These are phyloP conservation scores for Atethmia centrago DNA, from an alignment of 2,888 invertebrate genomes.

Conservation along the genomic window DNA sequence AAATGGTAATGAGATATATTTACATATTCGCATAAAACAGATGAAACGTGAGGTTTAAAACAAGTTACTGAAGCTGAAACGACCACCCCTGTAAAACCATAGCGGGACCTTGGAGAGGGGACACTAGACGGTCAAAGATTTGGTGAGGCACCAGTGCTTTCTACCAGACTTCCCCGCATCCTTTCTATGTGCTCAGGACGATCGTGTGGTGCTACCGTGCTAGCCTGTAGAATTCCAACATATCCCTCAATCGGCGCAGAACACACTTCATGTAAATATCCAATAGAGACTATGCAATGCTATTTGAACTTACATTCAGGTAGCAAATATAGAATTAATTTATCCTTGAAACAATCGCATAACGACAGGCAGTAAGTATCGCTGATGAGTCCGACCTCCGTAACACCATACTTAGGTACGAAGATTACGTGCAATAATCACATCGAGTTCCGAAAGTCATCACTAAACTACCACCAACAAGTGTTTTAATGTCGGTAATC, in stretches of 20 bases:
- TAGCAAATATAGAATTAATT: conserved; percentile 39
- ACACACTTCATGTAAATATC: background rate
- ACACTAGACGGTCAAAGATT: background rate
- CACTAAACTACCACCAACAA: conserved; percentile 80
- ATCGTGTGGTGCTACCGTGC: conserved; percentile 23
- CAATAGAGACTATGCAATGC: conserved; percentile 9
- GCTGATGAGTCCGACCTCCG: conserved; percentile 68
- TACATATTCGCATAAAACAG: conserved; percentile 17
- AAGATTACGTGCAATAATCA: conserved; percentile 76
- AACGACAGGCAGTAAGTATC: conserved; percentile 62
- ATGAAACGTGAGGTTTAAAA: conserved; percentile 12
- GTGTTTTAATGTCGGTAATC: conserved; percentile 83
- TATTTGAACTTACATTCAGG: conserved; percentile 20
- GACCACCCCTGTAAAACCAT: background rate
- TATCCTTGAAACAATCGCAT: conserved; percentile 63
- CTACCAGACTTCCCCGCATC: background rate
- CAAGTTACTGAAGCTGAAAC: background rate
- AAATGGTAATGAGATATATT: conserved; percentile 43
- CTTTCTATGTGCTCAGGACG: background rate
- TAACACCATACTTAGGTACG: conserved; percentile 69
- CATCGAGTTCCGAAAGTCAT: conserved; percentile 81
- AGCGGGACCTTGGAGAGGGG: background rate
- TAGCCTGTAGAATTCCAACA: background rate
- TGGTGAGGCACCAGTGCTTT: background rate
- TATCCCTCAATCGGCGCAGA: background rate